Evolutionary conservation across 2,888 invertebrate genomes (phyloP).

Genomic region (Chromoteleia sp.): DNA sequence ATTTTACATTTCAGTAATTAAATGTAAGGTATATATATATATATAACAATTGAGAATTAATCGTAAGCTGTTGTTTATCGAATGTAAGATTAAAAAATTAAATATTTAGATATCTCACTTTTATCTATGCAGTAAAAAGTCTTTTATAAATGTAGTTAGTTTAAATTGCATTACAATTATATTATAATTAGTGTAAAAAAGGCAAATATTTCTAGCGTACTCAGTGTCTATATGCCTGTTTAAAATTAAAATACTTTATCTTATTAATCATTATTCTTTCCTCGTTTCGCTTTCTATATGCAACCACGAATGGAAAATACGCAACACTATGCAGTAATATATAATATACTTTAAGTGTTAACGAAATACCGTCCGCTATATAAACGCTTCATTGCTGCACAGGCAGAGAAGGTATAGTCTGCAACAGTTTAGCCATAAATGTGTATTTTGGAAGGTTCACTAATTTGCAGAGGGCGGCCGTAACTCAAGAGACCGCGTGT

Average conservation of each 20-base stretch:
- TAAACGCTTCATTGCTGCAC: slow-evolving; percentile 69
- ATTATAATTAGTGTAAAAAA: too few relatives aligned
- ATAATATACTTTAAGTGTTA: slow-evolving; percentile 69
- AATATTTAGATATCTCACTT: too few relatives aligned
- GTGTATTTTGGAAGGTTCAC: slow-evolving; percentile 61
- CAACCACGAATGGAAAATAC: slow-evolving; percentile 63
- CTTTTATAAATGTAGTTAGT: too few relatives aligned
- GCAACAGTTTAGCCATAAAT: slow-evolving; percentile 53
- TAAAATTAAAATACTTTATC: slow-evolving; percentile 49
- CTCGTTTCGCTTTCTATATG: slow-evolving; percentile 38
- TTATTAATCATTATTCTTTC: slow-evolving; percentile 68
- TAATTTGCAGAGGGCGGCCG: slow-evolving; percentile 51
- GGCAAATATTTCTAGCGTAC: too few relatives aligned
- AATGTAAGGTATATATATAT: too few relatives aligned
- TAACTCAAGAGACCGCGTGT: slow-evolving; percentile 49
- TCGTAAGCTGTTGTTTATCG: too few relatives aligned
- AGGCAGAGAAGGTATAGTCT: slow-evolving; percentile 40
- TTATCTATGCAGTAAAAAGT: too few relatives aligned
- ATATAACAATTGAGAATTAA: too few relatives aligned
- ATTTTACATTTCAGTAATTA: too few relatives aligned
- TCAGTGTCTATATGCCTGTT: too few relatives aligned
- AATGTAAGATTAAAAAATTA: too few relatives aligned
- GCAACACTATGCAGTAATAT: slow-evolving; percentile 67
- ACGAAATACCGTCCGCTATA: slow-evolving; percentile 71
- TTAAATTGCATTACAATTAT: too few relatives aligned